Evolutionary conservation across 2,888 invertebrate species (phyloP).

Genomic region (Drosophila ezoana): DNA sequence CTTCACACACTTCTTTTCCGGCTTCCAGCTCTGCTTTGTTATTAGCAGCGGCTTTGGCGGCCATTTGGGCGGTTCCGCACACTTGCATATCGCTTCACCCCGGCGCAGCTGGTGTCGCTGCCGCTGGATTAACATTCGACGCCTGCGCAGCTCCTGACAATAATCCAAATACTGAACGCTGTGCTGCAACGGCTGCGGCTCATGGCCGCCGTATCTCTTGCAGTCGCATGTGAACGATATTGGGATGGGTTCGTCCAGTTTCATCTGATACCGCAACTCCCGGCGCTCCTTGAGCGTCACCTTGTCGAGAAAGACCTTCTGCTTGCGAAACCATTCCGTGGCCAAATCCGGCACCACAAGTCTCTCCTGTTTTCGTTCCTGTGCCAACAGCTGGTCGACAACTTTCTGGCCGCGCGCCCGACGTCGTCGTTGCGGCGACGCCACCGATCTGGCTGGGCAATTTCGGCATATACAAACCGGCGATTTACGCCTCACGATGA

Average conservation of each 20-base stretch:
- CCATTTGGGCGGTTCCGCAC: conserved; percentile 14
- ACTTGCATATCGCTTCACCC: conserved; percentile 6
- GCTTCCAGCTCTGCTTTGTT: too few relatives aligned
- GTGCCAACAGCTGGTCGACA: conserved; percentile 48
- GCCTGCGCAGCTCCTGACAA: conserved; percentile 25
- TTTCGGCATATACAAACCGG: conserved; percentile 12
- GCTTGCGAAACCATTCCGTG: conserved; percentile 72
- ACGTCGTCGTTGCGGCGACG: background rate
- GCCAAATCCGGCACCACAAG: conserved; percentile 69
- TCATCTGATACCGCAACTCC: conserved; percentile 18
- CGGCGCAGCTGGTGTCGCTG: conserved; percentile 29
- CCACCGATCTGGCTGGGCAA: background rate
- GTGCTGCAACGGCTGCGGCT: conserved; percentile 15
- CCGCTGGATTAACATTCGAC: conserved; percentile 15
- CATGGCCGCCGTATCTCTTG: conserved; percentile 2
- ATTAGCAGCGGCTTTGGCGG: background rate
- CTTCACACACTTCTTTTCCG: background rate
- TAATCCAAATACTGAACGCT: conserved; percentile 38
- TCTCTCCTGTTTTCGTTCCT: conserved; percentile 33
- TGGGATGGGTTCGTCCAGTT: background rate
- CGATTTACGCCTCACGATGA: background rate
- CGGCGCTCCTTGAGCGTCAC: conserved; percentile 29
- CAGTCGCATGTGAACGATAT: conserved; percentile 6
- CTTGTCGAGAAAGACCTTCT: conserved; percentile 56
- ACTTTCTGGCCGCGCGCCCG: conserved; percentile 6